phyloP scores from a whole-genome alignment of 2,797 vertebrate genomes.

The Pachyuromys duprasi region DNA sequence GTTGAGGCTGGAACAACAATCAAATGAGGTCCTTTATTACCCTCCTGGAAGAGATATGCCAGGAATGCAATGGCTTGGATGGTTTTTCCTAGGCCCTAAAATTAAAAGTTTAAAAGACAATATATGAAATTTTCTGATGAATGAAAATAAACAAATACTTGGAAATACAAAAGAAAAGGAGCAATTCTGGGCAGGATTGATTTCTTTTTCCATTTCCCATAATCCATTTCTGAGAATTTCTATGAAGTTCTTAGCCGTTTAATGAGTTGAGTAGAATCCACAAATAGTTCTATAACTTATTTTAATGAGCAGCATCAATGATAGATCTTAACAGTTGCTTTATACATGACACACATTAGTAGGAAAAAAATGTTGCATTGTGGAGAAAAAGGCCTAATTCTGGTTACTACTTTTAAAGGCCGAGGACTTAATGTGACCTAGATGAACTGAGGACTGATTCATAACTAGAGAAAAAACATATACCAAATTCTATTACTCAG shows the following conservation, averaged over 20 bases:
- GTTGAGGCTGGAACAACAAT: conserved; percentile 97
- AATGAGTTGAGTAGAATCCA: background rate
- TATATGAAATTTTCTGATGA: conserved; percentile 55
- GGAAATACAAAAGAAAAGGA: conserved; percentile 43
- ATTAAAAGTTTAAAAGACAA: conserved; percentile 79
- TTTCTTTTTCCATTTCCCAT: conserved; percentile 31
- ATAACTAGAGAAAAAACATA: background rate
- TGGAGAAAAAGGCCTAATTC: background rate
- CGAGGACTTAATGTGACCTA: background rate
- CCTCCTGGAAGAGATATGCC: conserved; percentile 93
- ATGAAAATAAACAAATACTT: background rate
- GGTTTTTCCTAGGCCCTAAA: conserved; percentile 98
- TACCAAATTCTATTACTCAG: background rate
- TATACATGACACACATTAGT: background rate
- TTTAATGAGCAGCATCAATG: background rate
- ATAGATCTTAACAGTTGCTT: background rate
- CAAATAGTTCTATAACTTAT: background rate
- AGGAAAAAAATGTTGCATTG: background rate
- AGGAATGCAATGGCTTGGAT: conserved; percentile 98
- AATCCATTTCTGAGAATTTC: conserved; percentile 31
- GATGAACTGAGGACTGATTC: background rate
- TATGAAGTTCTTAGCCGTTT: background rate
- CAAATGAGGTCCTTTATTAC: conserved; percentile 94
- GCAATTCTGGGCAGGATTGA: background rate
- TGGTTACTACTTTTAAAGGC: background rate